Percentiles rank a stretch among this genome's conserved stretches.
phyloP scores from a whole-genome alignment of 2,797 vertebrate species.

The Macrochelys suwanniensis region DNA sequence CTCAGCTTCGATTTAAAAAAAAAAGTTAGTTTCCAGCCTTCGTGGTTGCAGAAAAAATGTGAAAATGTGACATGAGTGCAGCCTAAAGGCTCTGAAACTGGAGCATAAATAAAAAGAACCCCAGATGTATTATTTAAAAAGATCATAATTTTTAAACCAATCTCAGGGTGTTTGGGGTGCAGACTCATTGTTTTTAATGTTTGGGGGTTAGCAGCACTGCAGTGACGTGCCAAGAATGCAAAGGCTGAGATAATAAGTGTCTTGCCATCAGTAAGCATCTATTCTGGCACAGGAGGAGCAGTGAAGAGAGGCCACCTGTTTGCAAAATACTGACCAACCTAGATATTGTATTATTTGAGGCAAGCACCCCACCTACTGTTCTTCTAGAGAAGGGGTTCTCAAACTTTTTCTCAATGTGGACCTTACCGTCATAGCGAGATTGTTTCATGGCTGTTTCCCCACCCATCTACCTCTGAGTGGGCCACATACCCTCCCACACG shows the following conservation, averaged over 20 bases:
- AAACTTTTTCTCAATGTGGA: rapidly evolving
- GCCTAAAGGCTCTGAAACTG: not conserved
- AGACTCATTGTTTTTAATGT: not conserved
- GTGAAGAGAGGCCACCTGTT: not conserved
- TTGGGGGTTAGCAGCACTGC: not conserved
- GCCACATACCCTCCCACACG: not conserved
- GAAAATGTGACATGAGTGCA: rapidly evolving
- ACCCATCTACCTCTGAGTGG: not conserved
- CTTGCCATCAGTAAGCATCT: not conserved
- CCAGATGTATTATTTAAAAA: not conserved
- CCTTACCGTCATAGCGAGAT: not conserved
- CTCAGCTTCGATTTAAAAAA: not conserved
- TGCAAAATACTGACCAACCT: not conserved
- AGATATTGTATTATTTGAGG: not conserved
- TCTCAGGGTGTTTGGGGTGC: not conserved
- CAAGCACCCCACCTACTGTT: slow-evolving; percentile 29
- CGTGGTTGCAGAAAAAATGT: rapidly evolving
- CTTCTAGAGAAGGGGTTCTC: rapidly evolving
- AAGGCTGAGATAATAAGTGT: rapidly evolving
- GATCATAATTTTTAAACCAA: rapidly evolving
- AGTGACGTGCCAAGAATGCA: rapidly evolving
- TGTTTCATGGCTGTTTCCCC: not conserved
- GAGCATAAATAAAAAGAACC: not conserved
- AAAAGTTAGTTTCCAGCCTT: not conserved
- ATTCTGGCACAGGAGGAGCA: not conserved